phyloP scores from a whole-genome alignment of 2,113 vertebrate species.

The Phainopepla nitens region DNA sequence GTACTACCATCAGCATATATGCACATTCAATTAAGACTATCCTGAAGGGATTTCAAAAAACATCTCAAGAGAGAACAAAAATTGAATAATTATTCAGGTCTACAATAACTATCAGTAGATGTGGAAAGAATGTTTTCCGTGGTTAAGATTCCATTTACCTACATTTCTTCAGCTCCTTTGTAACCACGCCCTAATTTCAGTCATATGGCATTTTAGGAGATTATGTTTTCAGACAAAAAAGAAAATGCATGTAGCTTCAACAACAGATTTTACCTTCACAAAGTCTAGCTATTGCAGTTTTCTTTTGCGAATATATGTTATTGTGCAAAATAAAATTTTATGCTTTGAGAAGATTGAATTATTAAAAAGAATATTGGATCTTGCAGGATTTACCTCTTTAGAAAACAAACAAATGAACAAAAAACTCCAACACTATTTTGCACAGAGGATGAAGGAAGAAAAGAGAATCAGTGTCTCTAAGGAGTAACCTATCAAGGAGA shows the following conservation, averaged over 20 bases:
- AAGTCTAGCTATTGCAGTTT: not conserved
- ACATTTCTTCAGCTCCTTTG: not conserved
- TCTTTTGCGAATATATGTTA: not conserved
- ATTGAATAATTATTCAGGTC: not conserved
- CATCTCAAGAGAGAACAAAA: not conserved
- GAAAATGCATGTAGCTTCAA: not conserved
- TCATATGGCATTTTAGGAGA: not conserved
- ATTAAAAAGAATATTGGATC: not conserved
- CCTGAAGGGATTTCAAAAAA: not conserved
- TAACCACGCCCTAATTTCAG: not conserved
- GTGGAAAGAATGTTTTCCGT: not conserved
- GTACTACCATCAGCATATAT: not conserved
- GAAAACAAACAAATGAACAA: not conserved
- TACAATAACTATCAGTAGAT: not conserved
- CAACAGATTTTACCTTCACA: not conserved
- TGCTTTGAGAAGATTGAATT: not conserved
- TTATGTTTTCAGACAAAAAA: not conserved
- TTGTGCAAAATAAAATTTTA: not conserved
- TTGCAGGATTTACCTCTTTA: not conserved
- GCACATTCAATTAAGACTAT: not conserved
- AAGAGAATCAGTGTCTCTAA: not conserved
- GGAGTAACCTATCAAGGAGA: not conserved
- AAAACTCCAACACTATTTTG: accelerated
- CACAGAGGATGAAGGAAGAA: not conserved
- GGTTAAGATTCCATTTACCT: not conserved